These are phyloP conservation scores for Sphecodes monilicornis DNA, from an alignment of 2,888 invertebrate species.

Conservation along the genomic window DNA sequence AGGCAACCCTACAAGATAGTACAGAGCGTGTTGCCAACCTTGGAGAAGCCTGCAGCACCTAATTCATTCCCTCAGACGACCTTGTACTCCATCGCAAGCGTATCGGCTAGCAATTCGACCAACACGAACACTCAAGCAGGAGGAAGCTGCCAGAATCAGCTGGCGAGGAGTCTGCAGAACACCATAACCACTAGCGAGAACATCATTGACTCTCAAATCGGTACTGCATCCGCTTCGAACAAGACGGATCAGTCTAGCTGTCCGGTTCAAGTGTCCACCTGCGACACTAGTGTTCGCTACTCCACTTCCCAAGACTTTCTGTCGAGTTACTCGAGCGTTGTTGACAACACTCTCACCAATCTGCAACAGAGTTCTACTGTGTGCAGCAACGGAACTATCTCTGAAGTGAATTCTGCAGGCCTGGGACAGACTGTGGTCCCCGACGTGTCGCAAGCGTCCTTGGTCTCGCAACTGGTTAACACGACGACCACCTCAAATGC, in stretches of 20 bases:
- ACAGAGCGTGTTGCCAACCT: slow-evolving; percentile 59
- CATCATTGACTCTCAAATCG: slow-evolving; percentile 35
- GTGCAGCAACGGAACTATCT: slow-evolving; percentile 46
- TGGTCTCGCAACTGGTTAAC: slow-evolving; percentile 55
- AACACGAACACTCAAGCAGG: slow-evolving; percentile 37
- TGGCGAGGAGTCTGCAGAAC: slow-evolving; percentile 37
- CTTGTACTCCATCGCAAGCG: slow-evolving; percentile 49
- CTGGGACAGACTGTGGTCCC: slow-evolving; percentile 31
- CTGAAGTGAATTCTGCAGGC: slow-evolving; percentile 36
- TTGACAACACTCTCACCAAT: slow-evolving; percentile 34
- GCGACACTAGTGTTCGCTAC: slow-evolving; percentile 68
- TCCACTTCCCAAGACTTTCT: slow-evolving; percentile 73
- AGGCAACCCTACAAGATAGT: slow-evolving; percentile 81
- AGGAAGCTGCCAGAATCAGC: slow-evolving; percentile 40
- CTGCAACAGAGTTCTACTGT: slow-evolving; percentile 55
- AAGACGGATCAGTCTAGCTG: slow-evolving; percentile 45
- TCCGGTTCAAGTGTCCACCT: slow-evolving; percentile 58
- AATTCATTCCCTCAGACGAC: slow-evolving; percentile 52
- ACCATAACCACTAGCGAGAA: slow-evolving; percentile 25
- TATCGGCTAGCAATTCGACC: slow-evolving; percentile 30
- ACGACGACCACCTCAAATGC: slow-evolving; percentile 56
- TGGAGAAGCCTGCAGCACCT: slow-evolving; percentile 59
- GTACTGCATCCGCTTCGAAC: slow-evolving; percentile 32
- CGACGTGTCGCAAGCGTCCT: slow-evolving; percentile 44
- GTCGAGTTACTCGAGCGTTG: slow-evolving; percentile 72